Base-by-base conservation (phyloP, 1,140 invertebrate genomes). In the Andricus grossulariae region DNA sequence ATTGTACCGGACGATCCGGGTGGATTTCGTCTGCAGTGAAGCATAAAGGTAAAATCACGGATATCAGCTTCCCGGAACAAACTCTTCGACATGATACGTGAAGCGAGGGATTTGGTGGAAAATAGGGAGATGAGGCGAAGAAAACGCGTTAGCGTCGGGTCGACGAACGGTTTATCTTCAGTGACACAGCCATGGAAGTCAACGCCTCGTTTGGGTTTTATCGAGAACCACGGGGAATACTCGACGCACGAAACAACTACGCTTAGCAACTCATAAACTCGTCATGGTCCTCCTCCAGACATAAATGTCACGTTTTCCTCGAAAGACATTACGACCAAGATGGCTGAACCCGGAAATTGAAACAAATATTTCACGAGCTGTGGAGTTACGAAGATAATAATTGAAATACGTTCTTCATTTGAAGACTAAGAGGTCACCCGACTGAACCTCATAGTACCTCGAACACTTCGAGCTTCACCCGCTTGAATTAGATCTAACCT, bases 281-380 rank as follows among this genome's bases (percentile, higher is more conserved):
- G 83, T 75, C 74, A 54, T 66, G 57, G 6, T 13, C 73, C 60
- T 25, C 50, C 73, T 52, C 71, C 71, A 71, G 50, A 50, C 15
- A 45, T 54, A 77, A 74, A 60, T 73, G 60, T 75, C 57, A 80
- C 60, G 50, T 79, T 83, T 76, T 75, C 78, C 75, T 76, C 71
- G 70, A 73, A 78, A 75, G 81, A 72, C 82, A 66, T 55, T 60
- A 55, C 54, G 15, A 21, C 72, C 52, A 45, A 76, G 74, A 51
- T 80, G 72, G 78, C 57, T 71, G 13, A 60, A 13, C 70, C 55
- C 73, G 82, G 81, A 87, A 85, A 89, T 88, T 86, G 84, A 87
- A 87, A 88, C 84, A 85, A 89, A 88, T 89, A 89, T 88, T 88
- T 88, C 86, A 88, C 81, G 83, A 88, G 79, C 72, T 45, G 39